Conservation (phyloP, 2,113 vertebrate genomes). For the Tupaia tana region DNA sequence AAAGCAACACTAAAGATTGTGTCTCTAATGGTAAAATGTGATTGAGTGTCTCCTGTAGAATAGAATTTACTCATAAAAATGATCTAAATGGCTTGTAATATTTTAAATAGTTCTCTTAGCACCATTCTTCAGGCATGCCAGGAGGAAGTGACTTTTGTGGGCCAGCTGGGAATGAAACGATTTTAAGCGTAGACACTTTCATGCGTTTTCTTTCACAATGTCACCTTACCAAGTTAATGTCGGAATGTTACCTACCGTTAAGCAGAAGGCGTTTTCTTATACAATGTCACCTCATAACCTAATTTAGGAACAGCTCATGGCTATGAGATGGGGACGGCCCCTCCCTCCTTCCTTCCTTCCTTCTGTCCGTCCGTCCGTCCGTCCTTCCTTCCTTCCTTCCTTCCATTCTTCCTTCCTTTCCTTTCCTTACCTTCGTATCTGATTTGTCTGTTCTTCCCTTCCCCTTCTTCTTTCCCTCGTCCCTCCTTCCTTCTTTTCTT, state of each 20-base stretch:
- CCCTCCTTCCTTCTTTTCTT: too few relatives aligned
- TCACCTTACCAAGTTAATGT: conserved; percentile 55
- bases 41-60: conserved; percentile 48
- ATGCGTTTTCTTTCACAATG: conserved; percentile 50
- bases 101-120: conserved; percentile 64
- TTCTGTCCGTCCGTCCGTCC: too few relatives aligned
- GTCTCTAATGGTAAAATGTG: conserved; percentile 58
- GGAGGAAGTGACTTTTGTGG: conserved; percentile 56
- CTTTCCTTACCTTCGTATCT: too few relatives aligned
- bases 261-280: conserved; percentile 33
- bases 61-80: conserved; percentile 66
- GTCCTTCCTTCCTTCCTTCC: too few relatives aligned
- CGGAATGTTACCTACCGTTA: conserved; percentile 40
- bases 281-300: conserved; percentile 35
- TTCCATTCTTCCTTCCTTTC: too few relatives aligned
- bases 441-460: too few relatives aligned
- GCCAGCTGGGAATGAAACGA: conserved; percentile 46
- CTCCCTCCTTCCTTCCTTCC: background rate
- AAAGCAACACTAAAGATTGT: conserved; percentile 32
- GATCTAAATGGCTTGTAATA: conserved; percentile 49
- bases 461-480: too few relatives aligned
- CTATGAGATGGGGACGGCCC: conserved; percentile 27
- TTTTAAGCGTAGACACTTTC: conserved; percentile 55
- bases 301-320: conserved; percentile 34
- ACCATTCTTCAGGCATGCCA: conserved; percentile 32